Base-by-base conservation (phyloP, 1,140 invertebrate species). In the Sarcophaga peregrina region DNA sequence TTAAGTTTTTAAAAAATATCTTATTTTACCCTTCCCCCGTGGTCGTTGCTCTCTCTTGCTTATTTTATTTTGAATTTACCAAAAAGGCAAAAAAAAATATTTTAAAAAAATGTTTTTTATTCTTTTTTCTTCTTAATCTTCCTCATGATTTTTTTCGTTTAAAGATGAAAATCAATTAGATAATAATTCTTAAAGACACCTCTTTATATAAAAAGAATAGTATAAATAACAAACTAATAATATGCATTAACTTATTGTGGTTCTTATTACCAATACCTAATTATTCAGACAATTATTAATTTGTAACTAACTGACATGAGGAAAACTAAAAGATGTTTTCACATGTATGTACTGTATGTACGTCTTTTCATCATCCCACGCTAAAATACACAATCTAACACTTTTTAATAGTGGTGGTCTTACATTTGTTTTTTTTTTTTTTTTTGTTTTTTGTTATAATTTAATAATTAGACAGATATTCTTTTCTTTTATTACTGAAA, bases 101-200 rank as follows among this genome's bases (percentile, higher is more conserved):
- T 68, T 20, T 20, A 68, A n/a, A 9, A 68, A 68, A 25, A 68
- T 5, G n/a, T 17, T 68, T 68, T 62, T 68, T 68, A 68, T 68
- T 68, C 62, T 68, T 68, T 68, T 68, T 68, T 68, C 62, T 68
- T 68, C 62, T 68, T 68, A 68, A 20, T 68, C 62, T 25, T 25
- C 62, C 20, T 68, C 62, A 68, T 68, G 62, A 68, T 68, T 68
- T 68, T 58, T 58, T 68, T 68, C 62, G n/a, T 68, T 68, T 20
- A 25, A 68, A 68, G 62, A 68, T 68, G 62, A 68, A 68, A 68
- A 68, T 68, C 62, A 68, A 68, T 68, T 68, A 68, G 62, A 68
- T 68, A 68, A 68, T 68, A 68, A 15, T 17, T 68, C 62, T 68
- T 68, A 68, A 68, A 68, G n/a, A 68, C 62, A 68, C 62, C 15